Conservation (phyloP, 2,888 invertebrate species). For the Tillus elongatus region DNA sequence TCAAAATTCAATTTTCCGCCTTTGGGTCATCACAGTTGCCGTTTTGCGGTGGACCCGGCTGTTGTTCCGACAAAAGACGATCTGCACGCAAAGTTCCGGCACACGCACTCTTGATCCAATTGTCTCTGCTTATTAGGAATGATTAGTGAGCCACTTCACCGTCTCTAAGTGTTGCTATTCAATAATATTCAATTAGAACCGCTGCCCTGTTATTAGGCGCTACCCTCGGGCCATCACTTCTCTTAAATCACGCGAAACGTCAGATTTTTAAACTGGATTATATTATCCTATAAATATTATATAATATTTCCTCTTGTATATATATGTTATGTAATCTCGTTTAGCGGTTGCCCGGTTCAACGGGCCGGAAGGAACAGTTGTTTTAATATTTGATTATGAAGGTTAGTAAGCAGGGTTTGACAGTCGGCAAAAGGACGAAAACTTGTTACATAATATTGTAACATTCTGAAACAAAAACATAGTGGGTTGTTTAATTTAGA, state of each 20-base stretch:
- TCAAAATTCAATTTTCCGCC: not conserved
- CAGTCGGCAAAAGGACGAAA: too few relatives aligned
- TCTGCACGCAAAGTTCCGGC: slow-evolving; percentile 19
- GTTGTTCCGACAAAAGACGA: not conserved
- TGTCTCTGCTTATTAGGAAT: slow-evolving; percentile 26
- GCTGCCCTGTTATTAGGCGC: slow-evolving; percentile 10
- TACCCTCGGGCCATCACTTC: slow-evolving; percentile 4
- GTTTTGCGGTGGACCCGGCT: too few relatives aligned
- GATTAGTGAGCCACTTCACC: slow-evolving; percentile 17
- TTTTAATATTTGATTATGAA: too few relatives aligned
- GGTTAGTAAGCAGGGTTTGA: too few relatives aligned
- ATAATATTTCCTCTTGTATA: slow-evolving; percentile 2
- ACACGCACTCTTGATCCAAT: slow-evolving; percentile 21
- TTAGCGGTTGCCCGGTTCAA: too few relatives aligned
- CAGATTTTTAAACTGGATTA: slow-evolving; percentile 1
- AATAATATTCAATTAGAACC: slow-evolving; percentile 11
- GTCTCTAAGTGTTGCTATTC: slow-evolving; percentile 7
- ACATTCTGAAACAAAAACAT: too few relatives aligned
- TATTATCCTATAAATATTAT: not conserved
- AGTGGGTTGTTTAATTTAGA: too few relatives aligned
- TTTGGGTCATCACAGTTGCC: not conserved
- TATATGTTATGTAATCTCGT: too few relatives aligned
- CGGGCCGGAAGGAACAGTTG: too few relatives aligned
- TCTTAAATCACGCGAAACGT: slow-evolving; percentile 1
- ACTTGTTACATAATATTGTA: too few relatives aligned